These are phyloP conservation scores for Phenganax stokvisi DNA, from an alignment of 92 coral and sea anemone species.

Conservation along the genomic window DNA sequence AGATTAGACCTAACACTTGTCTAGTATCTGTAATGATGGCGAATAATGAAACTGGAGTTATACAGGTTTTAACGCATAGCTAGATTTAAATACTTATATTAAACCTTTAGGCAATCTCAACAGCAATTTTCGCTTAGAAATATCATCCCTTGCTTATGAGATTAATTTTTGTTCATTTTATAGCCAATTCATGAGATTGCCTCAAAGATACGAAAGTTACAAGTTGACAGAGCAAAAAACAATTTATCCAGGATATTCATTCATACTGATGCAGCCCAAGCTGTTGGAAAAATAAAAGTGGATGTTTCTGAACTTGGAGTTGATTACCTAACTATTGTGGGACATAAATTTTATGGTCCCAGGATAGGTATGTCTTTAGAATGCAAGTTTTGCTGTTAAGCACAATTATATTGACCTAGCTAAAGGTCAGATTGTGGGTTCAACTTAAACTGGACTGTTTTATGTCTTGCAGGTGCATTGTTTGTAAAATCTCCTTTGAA, in stretches of 20 bases:
- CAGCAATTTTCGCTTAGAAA: no score
- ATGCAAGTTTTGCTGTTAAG: no score
- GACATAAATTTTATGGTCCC: constrained; percentile 96
- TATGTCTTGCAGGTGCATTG: constrained; percentile 60
- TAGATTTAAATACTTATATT: no score
- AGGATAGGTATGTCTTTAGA: constrained; percentile 65
- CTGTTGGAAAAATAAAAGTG: constrained; percentile 84
- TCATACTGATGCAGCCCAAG: constrained; percentile 98
- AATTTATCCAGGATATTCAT: constrained; percentile 63
- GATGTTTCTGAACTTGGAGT: constrained; percentile 69
- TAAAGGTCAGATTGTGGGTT: no score
- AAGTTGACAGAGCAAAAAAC: constrained; percentile 46
- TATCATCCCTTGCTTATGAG: background rate
- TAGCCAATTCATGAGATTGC: constrained; percentile 74
- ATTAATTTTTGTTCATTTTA: constrained; percentile 11
- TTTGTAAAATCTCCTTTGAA: constrained; percentile 46
- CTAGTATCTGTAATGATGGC: constrained; percentile 92
- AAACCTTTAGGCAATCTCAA: no score
- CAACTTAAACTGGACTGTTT: background rate
- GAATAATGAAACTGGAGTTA: constrained; percentile 93
- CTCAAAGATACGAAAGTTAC: constrained; percentile 49
- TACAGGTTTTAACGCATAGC: constrained; percentile 58
- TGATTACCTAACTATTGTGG: constrained; percentile 88
- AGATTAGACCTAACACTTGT: constrained; percentile 72
- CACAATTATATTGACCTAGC: background rate